Conservation (phyloP, 1,140 invertebrate species). For the Solenopsis invicta region DNA sequence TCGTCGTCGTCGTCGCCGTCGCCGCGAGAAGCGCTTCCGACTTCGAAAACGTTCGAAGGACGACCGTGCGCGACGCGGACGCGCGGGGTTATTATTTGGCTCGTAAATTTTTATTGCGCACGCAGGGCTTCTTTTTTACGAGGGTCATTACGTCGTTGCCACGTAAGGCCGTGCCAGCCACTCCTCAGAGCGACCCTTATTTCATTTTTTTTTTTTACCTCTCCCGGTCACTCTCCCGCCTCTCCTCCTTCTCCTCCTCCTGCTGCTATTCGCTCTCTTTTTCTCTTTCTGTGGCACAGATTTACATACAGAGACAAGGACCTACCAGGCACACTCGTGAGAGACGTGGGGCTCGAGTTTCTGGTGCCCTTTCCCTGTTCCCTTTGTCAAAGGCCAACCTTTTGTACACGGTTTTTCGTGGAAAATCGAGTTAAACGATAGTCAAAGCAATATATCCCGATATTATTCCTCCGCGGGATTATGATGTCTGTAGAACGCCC, state of each 20-base stretch:
- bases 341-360: slow-evolving; percentile 54
- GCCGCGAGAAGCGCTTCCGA: slow-evolving; percentile 27
- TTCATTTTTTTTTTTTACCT: slow-evolving; percentile 46
- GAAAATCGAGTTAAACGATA: slow-evolving; percentile 65
- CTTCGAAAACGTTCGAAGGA: slow-evolving; percentile 39
- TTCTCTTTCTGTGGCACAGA: slow-evolving; percentile 53
- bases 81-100: slow-evolving; percentile 68
- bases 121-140: slow-evolving; percentile 73
- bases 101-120: slow-evolving; percentile 74
- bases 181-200: slow-evolving; percentile 56
- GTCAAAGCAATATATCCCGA: slow-evolving; percentile 59
- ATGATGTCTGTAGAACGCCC: slow-evolving; percentile 30
- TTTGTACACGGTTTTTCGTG: slow-evolving; percentile 55
- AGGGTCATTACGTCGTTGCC: slow-evolving; percentile 72
- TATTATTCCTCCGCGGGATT: slow-evolving; percentile 54
- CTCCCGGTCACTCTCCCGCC: slow-evolving; percentile 32
- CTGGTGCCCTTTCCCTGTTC: slow-evolving; percentile 57
- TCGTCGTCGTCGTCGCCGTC: background rate
- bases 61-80: background rate
- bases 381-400: slow-evolving; percentile 58
- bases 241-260: slow-evolving; percentile 22
- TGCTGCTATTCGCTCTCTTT: slow-evolving; percentile 8
- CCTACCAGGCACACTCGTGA: slow-evolving; percentile 40
- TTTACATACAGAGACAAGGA: slow-evolving; percentile 61
- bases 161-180: slow-evolving; percentile 69